phyloP scores from a whole-genome alignment of 2,113 vertebrate species.

The Bucco capensis region DNA sequence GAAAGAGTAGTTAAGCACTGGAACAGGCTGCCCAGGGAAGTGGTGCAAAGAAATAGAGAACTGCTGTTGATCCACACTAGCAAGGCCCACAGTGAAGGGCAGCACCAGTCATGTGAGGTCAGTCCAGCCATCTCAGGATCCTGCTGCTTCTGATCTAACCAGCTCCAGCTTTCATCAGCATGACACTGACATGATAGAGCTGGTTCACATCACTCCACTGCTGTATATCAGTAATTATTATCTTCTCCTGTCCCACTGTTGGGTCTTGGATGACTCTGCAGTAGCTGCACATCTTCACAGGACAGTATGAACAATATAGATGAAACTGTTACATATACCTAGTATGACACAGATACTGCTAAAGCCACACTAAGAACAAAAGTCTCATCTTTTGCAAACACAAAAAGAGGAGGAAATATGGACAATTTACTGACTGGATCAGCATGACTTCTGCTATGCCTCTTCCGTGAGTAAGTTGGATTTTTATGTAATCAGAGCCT shows the following conservation, averaged over 20 bases:
- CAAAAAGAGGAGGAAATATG: not conserved
- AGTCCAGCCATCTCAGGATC: not conserved
- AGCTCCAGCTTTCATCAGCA: not conserved
- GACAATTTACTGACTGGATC: not conserved
- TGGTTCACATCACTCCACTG: not conserved
- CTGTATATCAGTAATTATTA: not conserved
- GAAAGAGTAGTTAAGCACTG: too few species aligned
- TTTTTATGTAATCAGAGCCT: not conserved
- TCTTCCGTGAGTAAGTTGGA: not conserved
- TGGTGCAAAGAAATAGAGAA: not conserved
- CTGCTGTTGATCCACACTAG: not conserved
- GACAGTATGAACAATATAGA: not conserved
- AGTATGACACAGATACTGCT: not conserved
- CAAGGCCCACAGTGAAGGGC: not conserved
- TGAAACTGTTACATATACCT: not conserved
- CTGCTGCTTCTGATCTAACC: not conserved
- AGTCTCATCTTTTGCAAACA: not conserved
- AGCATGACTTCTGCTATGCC: not conserved
- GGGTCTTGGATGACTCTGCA: not conserved
- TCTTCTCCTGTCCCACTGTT: not conserved
- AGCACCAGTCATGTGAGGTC: not conserved
- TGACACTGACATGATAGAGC: not conserved
- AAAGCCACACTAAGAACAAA: not conserved
- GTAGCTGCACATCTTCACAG: not conserved
- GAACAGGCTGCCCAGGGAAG: too few species aligned